Evolutionary conservation across 2,888 invertebrate species (phyloP).

Genomic region (Amitus sp.): DNA sequence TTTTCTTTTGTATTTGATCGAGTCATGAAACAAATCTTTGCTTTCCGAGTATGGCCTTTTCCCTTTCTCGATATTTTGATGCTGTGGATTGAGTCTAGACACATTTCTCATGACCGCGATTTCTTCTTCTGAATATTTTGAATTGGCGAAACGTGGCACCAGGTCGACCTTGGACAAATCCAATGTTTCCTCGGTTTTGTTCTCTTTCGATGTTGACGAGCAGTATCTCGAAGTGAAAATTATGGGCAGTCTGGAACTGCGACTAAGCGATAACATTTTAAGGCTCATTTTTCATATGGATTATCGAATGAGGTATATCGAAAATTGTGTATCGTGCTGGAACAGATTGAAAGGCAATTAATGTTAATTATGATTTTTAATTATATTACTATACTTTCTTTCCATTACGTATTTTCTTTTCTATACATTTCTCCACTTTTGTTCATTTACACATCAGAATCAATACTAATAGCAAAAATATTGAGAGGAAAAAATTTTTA

Average conservation of each 20-base stretch:
- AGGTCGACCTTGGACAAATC: background rate
- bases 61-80: conserved; percentile 73
- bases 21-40: conserved; percentile 71
- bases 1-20: conserved; percentile 76
- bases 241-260: background rate
- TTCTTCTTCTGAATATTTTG: background rate
- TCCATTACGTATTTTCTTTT: too few species aligned
- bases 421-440: too few species aligned
- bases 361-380: too few species aligned
- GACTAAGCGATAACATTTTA: background rate
- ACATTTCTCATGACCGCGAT: conserved; percentile 68
- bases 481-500: too few species aligned
- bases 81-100: conserved; percentile 71
- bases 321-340: background rate
- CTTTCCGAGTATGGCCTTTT: conserved; percentile 72
- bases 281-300: background rate
- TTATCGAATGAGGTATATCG: too few species aligned
- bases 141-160: background rate
- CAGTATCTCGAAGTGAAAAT: background rate
- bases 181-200: background rate
- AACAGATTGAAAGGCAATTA: too few species aligned
- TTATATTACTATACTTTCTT: too few species aligned
- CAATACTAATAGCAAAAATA: too few species aligned
- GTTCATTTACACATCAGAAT: too few species aligned
- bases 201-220: background rate